A percentile compares a stretch with the other conserved stretches of the same genome.
phyloP scores from a whole-genome alignment of 2,113 vertebrate species.

The Oreocharis arfaki region DNA sequence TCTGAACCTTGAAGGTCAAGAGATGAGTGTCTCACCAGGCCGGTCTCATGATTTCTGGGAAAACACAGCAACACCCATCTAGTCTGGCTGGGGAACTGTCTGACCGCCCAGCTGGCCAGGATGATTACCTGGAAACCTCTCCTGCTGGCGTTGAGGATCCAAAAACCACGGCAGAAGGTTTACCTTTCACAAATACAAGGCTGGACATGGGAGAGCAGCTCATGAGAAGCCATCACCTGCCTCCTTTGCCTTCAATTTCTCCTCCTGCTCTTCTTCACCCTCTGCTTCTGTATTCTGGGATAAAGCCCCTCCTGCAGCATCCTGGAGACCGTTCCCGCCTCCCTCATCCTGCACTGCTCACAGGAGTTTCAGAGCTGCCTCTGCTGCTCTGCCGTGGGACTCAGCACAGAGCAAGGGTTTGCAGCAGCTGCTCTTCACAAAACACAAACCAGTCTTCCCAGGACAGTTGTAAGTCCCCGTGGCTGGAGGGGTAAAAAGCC shows the following conservation, averaged over 20 bases:
- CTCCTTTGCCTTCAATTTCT: neutral
- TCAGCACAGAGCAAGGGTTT: rapidly evolving
- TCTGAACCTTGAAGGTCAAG: neutral
- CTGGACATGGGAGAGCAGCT: neutral
- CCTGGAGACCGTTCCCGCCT: neutral
- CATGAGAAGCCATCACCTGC: neutral
- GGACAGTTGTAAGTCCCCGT: neutral
- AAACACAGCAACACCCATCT: neutral
- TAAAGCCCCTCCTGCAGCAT: neutral
- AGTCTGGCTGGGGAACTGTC: neutral
- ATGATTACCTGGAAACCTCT: neutral
- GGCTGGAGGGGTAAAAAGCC: neutral
- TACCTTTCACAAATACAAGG: neutral
- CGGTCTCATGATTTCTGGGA: neutral
- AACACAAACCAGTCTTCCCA: neutral
- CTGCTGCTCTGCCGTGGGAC: neutral
- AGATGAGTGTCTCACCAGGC: neutral
- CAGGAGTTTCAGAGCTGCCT: neutral
- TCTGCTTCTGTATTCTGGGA: neutral
- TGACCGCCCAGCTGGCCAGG: neutral
- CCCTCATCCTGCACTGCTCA: neutral
- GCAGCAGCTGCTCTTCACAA: neutral
- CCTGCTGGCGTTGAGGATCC: neutral
- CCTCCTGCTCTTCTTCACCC: neutral
- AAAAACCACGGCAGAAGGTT: neutral